phyloP scores from a whole-genome alignment of 2,888 invertebrate species.

The Drosophila putrida region DNA sequence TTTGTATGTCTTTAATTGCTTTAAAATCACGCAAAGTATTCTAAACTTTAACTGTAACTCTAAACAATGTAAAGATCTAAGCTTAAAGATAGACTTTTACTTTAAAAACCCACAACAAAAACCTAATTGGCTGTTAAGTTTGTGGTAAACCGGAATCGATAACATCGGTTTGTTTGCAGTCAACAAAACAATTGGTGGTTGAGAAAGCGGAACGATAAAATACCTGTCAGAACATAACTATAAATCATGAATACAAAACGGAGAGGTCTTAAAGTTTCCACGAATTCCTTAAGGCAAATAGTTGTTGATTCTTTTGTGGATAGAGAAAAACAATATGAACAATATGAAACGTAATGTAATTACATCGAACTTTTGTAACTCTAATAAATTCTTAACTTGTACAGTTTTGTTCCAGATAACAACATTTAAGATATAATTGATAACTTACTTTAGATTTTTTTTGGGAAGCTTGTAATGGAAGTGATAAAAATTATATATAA shows the following conservation, averaged over 20 bases:
- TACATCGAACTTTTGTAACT: background rate
- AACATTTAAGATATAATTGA: too few relatives aligned
- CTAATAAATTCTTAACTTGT: background rate
- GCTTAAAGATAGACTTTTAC: background rate
- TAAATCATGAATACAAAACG: constrained; percentile 10
- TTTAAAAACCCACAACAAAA: background rate
- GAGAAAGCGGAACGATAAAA: constrained; percentile 6
- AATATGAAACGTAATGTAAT: background rate
- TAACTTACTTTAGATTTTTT: too few relatives aligned
- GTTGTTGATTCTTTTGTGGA: background rate
- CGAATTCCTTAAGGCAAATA: background rate
- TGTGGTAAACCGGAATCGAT: constrained; percentile 18
- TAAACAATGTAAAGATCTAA: background rate
- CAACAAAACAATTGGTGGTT: constrained; percentile 13
- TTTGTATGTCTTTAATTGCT: background rate
- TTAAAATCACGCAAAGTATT: background rate
- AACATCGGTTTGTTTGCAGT: constrained; percentile 14
- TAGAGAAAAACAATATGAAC: too few relatives aligned
- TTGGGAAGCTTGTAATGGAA: too few relatives aligned
- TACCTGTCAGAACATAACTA: constrained; percentile 2
- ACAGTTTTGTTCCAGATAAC: too few relatives aligned
- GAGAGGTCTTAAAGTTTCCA: background rate
- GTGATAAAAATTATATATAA: background rate
- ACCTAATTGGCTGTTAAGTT: constrained; percentile 12
- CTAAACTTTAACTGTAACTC: background rate